phyloP scores from a whole-genome alignment of 2,888 invertebrate genomes.

The Ommatoiulus sabulosus region DNA sequence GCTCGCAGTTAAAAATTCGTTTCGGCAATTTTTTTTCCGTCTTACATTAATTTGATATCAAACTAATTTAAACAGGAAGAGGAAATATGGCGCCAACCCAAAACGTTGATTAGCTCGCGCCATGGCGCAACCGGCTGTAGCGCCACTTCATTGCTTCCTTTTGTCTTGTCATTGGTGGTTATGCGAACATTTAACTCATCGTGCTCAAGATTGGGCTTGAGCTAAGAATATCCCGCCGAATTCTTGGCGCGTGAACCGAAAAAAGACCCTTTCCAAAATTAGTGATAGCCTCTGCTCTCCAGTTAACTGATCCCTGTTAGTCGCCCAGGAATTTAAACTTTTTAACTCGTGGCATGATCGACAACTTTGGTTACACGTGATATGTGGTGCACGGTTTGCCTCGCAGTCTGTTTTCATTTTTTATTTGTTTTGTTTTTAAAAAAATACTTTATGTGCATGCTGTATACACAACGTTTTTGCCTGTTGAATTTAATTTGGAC shows the following conservation, averaged over 20 bases:
- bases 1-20: neutral
- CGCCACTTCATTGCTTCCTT: neutral
- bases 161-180: neutral
- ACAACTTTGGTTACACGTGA: neutral
- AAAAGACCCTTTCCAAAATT: neutral
- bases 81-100: neutral
- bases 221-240: neutral
- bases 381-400: neutral
- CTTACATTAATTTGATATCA: neutral
- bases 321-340: neutral
- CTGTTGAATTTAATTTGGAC: too few species aligned
- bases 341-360: neutral
- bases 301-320: neutral
- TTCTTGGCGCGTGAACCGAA: neutral
- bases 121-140: neutral
- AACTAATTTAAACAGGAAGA: neutral
- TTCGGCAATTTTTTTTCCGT: neutral
- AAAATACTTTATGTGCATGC: too few species aligned
- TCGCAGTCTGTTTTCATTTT: neutral
- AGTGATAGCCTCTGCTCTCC: neutral
- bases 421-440: too few species aligned
- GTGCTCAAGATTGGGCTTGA: neutral
- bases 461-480: too few species aligned
- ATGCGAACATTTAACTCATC: neutral
- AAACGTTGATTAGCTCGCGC: neutral